Evolutionary conservation across 1,140 invertebrate genomes (phyloP), one percentile per base, ranked within the genome.

Genomic region (Brachionus manjavacas): DNA sequence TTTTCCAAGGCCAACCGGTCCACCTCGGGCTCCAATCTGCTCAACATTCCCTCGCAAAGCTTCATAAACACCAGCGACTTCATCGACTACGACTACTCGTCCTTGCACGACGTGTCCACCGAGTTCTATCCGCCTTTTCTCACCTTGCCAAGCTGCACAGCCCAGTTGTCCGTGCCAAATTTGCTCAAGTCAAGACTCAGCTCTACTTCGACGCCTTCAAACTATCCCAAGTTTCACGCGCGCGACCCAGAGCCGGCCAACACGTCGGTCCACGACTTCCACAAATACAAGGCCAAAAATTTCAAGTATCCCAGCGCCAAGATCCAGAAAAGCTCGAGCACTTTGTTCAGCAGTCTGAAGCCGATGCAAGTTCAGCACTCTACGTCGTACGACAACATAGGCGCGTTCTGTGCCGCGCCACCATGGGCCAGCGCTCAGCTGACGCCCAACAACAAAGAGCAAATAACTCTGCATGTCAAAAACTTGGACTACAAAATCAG

Each of bases 401-500:
- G 64, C 9, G 23, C 41, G 0, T 28, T 81, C 41, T 3, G 12
- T 28, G 20, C 28, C 8, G 20, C 31, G 16, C 9, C 16, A 25
- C 52, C 60, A 25, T 68, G 41, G 41, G 3, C 20, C 7, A 64
- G 11, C 25, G 2, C 31, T 6, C 79, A 81, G 39, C 35, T 43
- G 12, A 68, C 79, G 1, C 52, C 79, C n/a, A 81, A 14, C 25
- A 81, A 81, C 31, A 81, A 81, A 25, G 31, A 64, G n/a, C 52
- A 64, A 39, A 81, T 94, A 16, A 93, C 94, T 87, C 88, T 94
- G 4, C 90, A 93, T 85, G 92, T 94, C 23, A 92, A 93, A 31
- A 94, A 94, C 89, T 89, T 94, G 70, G 94, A 94, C 89, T 92
- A 93, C 85, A 93, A 91, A 85, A 93, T 94, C 85, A 92, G 93